phyloP scores from a whole-genome alignment of 2,888 invertebrate species.

The Dexiosoma caninum region DNA sequence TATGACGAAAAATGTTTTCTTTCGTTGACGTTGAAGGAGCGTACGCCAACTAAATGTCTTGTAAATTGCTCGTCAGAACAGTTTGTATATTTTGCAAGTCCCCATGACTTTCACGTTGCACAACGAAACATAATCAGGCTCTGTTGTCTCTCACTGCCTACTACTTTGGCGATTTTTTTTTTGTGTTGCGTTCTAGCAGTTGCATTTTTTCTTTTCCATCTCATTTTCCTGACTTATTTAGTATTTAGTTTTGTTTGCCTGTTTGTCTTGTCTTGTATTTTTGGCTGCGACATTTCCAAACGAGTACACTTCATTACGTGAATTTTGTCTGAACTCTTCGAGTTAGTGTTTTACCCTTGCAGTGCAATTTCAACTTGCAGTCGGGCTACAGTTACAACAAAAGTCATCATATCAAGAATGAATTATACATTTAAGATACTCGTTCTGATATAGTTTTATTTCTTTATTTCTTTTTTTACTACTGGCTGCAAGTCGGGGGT shows the following conservation, averaged over 20 bases:
- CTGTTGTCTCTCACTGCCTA: slow-evolving; percentile 40
- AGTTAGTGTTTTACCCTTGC: slow-evolving; percentile 47
- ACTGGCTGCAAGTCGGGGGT: slow-evolving; percentile 32
- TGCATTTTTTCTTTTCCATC: background rate
- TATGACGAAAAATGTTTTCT: slow-evolving; percentile 20
- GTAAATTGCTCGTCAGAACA: slow-evolving; percentile 55
- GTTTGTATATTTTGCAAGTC: slow-evolving; percentile 48
- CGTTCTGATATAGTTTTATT: slow-evolving; percentile 41
- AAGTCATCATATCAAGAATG: slow-evolving; percentile 61
- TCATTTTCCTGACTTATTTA: background rate
- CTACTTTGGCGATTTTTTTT: slow-evolving; percentile 12
- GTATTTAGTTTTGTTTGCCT: background rate
- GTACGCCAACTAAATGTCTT: slow-evolving; percentile 53
- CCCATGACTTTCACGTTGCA: slow-evolving; percentile 19
- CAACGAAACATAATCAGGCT: slow-evolving; percentile 26
- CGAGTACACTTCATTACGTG: slow-evolving; percentile 61
- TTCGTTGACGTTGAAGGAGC: slow-evolving; percentile 45
- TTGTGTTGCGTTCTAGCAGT: background rate
- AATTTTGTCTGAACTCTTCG: slow-evolving; percentile 42
- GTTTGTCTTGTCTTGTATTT: slow-evolving; percentile 35
- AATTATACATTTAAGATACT: slow-evolving; percentile 54
- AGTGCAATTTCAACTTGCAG: slow-evolving; percentile 38
- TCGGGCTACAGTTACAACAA: slow-evolving; percentile 37
- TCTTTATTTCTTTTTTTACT: background rate
- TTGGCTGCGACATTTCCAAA: slow-evolving; percentile 62